Base-by-base conservation (phyloP, 2,113 vertebrate species). In the Argyrosomus japonicus region DNA sequence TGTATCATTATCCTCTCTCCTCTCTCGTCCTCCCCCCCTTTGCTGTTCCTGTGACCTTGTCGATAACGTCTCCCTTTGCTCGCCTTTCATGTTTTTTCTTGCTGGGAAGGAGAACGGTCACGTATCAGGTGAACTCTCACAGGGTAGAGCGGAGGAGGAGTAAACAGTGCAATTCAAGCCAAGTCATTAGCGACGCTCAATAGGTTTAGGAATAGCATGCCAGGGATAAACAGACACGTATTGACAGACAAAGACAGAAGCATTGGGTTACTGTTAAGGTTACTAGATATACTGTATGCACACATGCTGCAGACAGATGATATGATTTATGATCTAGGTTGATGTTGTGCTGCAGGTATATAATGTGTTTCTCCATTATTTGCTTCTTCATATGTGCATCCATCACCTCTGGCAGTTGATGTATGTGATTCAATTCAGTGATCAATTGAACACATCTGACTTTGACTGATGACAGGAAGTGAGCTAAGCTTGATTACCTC, bases 181-280 rank as follows among this genome's bases (percentile, higher is more conserved):
- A 68, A 65, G 82, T 90, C 88, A 88, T 92, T 92, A 91, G 62
- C 29, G 7, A 19, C 15, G 51, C 56, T 93, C 88, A 79, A 86
- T 92, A 88, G 60, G 40, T 80, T 82, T 60, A 60, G 80, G 73
- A 86, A 80, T 64, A 78, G 68, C 53, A 75, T 47, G 12, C 18
- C 6, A 4, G 57, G 67, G 61, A 29, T 68, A 71, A 77, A 79
- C 70, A 61, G 27, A 43, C 63, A 45, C 23, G 29, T 62, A 87
- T 57, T 14, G 70, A 82, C 56, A 58, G 25, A 13, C 32, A 75
- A 32, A 43, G 70, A 63, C 36, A 58, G 29, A 65, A 29, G 75
- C 58, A 65, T 88, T 54, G 65, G 32, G 70, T 82, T 88, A 79
- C 79, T 47, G 36, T 40, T 62, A 23, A 77, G 65, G 29, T 77